A percentile compares a stretch with the other conserved stretches of the same genome.
Conservation (phyloP, 35 echinoderm and acorn worm species). For the Eucidaris tribuloides region DNA sequence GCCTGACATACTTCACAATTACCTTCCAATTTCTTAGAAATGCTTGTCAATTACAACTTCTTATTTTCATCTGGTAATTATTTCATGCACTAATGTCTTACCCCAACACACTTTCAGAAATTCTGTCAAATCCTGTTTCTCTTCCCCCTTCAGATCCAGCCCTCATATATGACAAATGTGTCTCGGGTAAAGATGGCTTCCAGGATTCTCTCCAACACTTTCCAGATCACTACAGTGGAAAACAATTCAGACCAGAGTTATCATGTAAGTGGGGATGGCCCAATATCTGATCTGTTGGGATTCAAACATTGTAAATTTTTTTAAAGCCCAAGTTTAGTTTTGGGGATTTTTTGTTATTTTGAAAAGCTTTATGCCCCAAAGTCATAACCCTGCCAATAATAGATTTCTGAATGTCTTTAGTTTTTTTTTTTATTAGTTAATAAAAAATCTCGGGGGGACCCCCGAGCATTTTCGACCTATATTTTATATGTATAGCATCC, state of each 20-base stretch:
- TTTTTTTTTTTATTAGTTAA: too few species aligned
- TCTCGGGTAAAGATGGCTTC: slow-evolving; percentile 37
- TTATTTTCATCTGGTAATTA: too few species aligned
- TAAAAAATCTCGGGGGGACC: too few species aligned
- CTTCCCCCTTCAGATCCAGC: slow-evolving; percentile 65
- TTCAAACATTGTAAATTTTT: background rate
- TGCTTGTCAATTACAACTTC: too few species aligned
- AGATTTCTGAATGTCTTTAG: background rate
- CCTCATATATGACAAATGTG: slow-evolving; percentile 81
- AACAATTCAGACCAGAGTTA: slow-evolving; percentile 69
- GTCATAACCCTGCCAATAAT: background rate
- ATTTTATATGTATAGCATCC: too few species aligned
- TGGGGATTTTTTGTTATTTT: background rate
- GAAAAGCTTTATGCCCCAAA: background rate
- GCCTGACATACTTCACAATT: too few species aligned
- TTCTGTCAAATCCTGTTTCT: background rate
- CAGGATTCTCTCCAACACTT: slow-evolving; percentile 47
- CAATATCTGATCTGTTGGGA: background rate
- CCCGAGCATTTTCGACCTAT: too few species aligned
- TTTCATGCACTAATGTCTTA: too few species aligned
- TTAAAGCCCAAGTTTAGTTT: background rate
- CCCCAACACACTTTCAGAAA: too few species aligned
- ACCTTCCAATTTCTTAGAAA: too few species aligned
- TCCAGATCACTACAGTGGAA: slow-evolving; percentile 56
- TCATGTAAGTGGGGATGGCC: slow-evolving; percentile 54